phyloP scores from a whole-genome alignment of 2,797 vertebrate genomes.

The Bovichtus variegatus region DNA sequence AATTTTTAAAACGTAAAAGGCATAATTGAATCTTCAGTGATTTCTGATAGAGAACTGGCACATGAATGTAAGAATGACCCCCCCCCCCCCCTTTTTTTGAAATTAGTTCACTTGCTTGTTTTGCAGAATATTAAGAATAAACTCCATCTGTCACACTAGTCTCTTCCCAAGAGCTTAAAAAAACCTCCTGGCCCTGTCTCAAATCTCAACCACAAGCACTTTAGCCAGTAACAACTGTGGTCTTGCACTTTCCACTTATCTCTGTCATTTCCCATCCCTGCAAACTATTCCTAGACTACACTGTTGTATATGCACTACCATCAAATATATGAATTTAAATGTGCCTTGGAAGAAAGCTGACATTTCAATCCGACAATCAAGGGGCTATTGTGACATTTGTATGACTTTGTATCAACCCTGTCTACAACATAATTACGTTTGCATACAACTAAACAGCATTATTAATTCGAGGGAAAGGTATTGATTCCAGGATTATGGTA shows the following conservation, averaged over 20 bases:
- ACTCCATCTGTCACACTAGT: conserved; percentile 34
- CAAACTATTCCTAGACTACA: neutral
- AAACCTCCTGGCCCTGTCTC: conserved; percentile 27
- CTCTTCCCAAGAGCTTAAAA: conserved; percentile 24
- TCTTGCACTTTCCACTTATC: conserved; percentile 29
- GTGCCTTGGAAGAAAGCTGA: conserved; percentile 1
- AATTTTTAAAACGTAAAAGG: too few species aligned
- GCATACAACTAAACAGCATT: too few species aligned
- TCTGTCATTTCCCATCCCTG: conserved; percentile 29
- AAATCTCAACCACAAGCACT: conserved; percentile 44
- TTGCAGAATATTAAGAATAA: conserved; percentile 36
- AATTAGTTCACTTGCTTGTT: too few species aligned
- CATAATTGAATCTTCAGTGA: too few species aligned
- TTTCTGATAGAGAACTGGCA: neutral
- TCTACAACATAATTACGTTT: too few species aligned
- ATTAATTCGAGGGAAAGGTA: too few species aligned
- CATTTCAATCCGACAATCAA: conserved; percentile 3
- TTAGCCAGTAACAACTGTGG: conserved; percentile 25
- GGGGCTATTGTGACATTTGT: conserved; percentile 9
- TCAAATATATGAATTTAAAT: conserved; percentile 3
- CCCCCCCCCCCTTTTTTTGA: too few species aligned
- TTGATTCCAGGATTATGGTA: too few species aligned
- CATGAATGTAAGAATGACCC: neutral
- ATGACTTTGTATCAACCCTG: neutral
- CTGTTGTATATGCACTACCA: neutral